phyloP scores from a whole-genome alignment of 2,888 invertebrate species.

The Andrena trimmerana region DNA sequence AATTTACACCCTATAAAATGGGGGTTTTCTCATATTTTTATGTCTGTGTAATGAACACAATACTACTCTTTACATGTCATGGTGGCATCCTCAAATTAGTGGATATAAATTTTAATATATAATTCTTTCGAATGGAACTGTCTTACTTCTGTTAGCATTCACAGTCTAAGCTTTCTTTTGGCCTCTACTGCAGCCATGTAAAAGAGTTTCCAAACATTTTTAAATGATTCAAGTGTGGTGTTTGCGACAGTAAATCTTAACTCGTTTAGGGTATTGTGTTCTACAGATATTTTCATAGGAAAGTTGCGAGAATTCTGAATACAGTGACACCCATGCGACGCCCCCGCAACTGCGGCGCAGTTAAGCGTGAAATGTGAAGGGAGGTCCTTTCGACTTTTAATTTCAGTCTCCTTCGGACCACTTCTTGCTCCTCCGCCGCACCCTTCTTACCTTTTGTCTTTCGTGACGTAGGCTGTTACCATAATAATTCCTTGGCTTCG shows the following conservation, averaged over 20 bases:
- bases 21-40: no score
- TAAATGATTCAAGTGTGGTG: no score
- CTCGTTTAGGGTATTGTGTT: not conserved
- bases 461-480: conserved; percentile 34
- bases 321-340: conserved; percentile 2
- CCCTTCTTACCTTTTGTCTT: conserved; percentile 22
- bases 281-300: not conserved
- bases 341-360: conserved; percentile 4
- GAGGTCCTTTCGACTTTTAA: conserved; percentile 47
- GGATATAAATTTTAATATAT: no score
- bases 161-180: no score
- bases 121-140: no score
- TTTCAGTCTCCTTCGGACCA: conserved; percentile 36
- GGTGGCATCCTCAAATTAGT: no score
- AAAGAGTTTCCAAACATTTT: no score
- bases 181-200: no score
- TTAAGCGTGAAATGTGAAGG: conserved; percentile 36
- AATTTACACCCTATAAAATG: no score
- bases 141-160: no score
- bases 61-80: no score
- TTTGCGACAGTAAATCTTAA: not conserved
- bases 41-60: no score
- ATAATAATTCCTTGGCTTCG: conserved; percentile 49
- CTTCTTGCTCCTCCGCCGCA: conserved; percentile 25
- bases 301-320: conserved; percentile 12